Percentiles rank a stretch among this genome's conserved stretches.
Conservation (phyloP, 2,113 vertebrate species). For the Pedionomus torquatus region DNA sequence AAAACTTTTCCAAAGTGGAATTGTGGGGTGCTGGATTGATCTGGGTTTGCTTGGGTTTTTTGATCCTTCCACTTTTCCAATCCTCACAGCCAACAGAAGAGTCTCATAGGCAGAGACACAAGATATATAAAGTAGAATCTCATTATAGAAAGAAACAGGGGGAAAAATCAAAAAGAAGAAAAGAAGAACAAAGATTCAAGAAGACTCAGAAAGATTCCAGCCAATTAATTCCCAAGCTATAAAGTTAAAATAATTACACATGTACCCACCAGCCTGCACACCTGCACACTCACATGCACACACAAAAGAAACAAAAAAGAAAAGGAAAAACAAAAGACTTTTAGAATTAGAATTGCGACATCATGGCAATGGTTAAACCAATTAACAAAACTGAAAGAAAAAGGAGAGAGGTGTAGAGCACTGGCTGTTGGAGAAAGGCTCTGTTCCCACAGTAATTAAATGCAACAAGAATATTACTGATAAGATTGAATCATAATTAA, state of each 20-base stretch:
- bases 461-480: slow-evolving; percentile 69
- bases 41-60: slow-evolving; percentile 52
- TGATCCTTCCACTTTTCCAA: slow-evolving; percentile 71
- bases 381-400: slow-evolving; percentile 66
- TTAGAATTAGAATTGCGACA: slow-evolving; percentile 67
- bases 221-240: slow-evolving; percentile 59
- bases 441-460: slow-evolving; percentile 68
- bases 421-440: slow-evolving; percentile 57
- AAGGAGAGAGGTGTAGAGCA: slow-evolving; percentile 52
- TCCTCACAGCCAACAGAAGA: slow-evolving; percentile 71
- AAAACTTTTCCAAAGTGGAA: slow-evolving; percentile 59
- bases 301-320: background rate
- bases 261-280: slow-evolving; percentile 3
- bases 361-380: slow-evolving; percentile 70
- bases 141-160: slow-evolving; percentile 19
- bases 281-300: background rate
- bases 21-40: slow-evolving; percentile 16
- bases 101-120: slow-evolving; percentile 70
- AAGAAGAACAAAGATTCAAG: slow-evolving; percentile 73
- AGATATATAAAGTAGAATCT: slow-evolving; percentile 56
- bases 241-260: slow-evolving; percentile 56
- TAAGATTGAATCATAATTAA: slow-evolving; percentile 76
- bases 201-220: slow-evolving; percentile 62
- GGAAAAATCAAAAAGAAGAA: background rate
- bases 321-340: slow-evolving; percentile 25